Evolutionary conservation across 2,113 vertebrate genomes (phyloP).

Genomic region (Sigmodon hispidus): DNA sequence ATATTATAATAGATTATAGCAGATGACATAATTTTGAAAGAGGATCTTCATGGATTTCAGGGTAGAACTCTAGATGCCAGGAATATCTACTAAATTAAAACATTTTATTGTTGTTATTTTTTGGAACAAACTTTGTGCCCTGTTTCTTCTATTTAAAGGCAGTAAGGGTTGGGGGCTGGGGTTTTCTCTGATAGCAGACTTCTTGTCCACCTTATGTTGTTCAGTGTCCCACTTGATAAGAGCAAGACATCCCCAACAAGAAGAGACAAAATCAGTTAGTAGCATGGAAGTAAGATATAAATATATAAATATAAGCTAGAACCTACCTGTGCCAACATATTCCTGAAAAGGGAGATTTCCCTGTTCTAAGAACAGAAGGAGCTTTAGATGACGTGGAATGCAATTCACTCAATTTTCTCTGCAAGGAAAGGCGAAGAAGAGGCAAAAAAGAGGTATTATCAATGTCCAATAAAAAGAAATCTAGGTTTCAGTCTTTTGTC

Average conservation of each 20-base stretch:
- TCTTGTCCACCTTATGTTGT: background rate
- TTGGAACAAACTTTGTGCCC: background rate
- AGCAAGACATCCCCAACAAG: background rate
- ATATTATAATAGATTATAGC: background rate
- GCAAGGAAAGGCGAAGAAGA: background rate
- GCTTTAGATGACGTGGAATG: background rate
- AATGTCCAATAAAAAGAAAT: background rate
- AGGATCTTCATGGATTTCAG: background rate
- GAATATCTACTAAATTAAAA: conserved; percentile 10
- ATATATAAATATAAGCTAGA: background rate
- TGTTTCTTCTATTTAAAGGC: background rate
- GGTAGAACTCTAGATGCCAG: background rate
- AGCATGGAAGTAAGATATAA: conserved; percentile 25
- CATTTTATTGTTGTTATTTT: conserved; percentile 9
- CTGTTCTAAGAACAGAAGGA: background rate
- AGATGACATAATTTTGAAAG: background rate
- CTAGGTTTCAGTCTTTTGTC: background rate
- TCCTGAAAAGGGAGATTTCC: background rate
- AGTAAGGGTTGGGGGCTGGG: background rate
- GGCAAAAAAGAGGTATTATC: too few relatives aligned
- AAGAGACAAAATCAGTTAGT: background rate
- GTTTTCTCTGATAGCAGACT: background rate
- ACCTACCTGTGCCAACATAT: background rate
- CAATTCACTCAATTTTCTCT: background rate
- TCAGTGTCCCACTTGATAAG: background rate